Percentiles rank a stretch among this genome's conserved stretches.
These are phyloP conservation scores for Indicator maculatus DNA, from an alignment of 2,113 vertebrate genomes.

Conservation along the genomic window DNA sequence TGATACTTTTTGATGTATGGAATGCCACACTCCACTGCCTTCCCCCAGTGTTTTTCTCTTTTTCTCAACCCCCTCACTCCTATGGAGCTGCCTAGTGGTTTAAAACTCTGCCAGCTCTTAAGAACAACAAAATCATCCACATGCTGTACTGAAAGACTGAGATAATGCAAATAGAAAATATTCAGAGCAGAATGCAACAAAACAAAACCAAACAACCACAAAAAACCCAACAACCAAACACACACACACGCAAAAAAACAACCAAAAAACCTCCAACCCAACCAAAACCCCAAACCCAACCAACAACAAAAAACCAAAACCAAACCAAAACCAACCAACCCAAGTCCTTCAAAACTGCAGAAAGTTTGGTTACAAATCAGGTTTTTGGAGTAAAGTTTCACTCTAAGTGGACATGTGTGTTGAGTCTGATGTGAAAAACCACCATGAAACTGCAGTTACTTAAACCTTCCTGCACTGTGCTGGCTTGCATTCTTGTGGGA, in stretches of 20 bases:
- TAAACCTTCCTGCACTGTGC: not conserved
- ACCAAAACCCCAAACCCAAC: too few species aligned
- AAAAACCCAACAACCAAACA: too few species aligned
- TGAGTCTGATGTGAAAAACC: not conserved
- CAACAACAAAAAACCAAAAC: too few species aligned
- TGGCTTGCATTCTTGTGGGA: not conserved
- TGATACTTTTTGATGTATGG: constrained; percentile 15
- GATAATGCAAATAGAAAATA: not conserved
- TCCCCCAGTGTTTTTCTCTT: not conserved
- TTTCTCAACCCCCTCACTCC: not conserved
- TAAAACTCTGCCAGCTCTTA: not conserved
- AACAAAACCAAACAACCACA: too few species aligned
- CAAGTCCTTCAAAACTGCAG: not conserved
- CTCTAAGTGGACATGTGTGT: not conserved
- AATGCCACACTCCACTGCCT: not conserved
- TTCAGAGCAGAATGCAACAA: not conserved
- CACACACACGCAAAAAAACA: too few species aligned
- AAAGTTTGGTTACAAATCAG: not conserved
- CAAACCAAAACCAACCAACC: too few species aligned
- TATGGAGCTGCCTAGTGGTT: not conserved
- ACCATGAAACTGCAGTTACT: not conserved
- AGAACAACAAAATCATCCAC: not conserved
- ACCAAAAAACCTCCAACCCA: too few species aligned
- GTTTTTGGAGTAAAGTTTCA: not conserved
- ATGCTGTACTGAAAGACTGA: not conserved